Conservation (phyloP, 2,888 invertebrate genomes). For the Autographa gamma region DNA sequence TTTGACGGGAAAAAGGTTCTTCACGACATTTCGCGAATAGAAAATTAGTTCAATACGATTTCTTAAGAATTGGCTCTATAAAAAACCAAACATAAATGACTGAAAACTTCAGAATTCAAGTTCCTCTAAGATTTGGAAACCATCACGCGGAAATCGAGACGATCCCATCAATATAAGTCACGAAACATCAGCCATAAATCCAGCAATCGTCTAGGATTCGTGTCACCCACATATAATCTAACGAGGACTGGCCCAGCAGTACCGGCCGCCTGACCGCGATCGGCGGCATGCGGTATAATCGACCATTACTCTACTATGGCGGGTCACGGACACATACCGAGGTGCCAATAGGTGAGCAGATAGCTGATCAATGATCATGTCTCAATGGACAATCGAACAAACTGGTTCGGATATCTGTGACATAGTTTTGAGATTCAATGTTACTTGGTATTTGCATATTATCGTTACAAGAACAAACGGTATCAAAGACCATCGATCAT, state of each 20-base stretch:
- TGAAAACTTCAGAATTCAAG: no score
- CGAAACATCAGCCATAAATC: constrained; percentile 29
- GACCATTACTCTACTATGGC: constrained; percentile 46
- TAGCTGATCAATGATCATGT: constrained; percentile 15
- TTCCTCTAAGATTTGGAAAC: no score
- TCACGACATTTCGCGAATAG: no score
- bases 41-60: no score
- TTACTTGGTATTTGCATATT: constrained; percentile 2
- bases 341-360: constrained; percentile 24
- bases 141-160: no score
- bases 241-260: constrained; percentile 43
- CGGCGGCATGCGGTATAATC: constrained; percentile 23
- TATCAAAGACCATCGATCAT: background rate
- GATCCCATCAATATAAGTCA: constrained; percentile 5
- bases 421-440: constrained; percentile 26
- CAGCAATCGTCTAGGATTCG: constrained; percentile 29
- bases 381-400: constrained; percentile 40
- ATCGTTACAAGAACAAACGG: background rate
- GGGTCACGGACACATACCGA: constrained; percentile 53
- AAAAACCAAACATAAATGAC: no score
- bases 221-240: constrained; percentile 50
- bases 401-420: constrained; percentile 47
- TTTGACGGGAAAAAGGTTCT: no score
- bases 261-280: constrained; percentile 53
- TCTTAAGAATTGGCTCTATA: no score